Evolutionary conservation across 2,113 vertebrate species (phyloP).

Genomic region (Apteryx owenii): DNA sequence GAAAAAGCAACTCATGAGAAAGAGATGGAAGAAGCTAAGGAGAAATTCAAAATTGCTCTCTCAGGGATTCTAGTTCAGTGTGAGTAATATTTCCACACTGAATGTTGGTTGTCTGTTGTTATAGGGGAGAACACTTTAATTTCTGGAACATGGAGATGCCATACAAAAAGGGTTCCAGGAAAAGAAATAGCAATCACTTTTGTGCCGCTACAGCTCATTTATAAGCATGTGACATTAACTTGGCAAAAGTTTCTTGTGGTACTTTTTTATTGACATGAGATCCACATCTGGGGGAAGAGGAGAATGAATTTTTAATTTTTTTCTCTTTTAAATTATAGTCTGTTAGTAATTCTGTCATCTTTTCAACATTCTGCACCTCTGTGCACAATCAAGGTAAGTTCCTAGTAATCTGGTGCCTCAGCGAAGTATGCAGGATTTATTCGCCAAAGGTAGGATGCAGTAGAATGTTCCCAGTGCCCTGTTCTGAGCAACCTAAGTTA

Average conservation of each 20-base stretch:
- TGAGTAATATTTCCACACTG: conserved; percentile 71
- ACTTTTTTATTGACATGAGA: background rate
- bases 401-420: conserved; percentile 29
- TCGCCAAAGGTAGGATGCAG: conserved; percentile 57
- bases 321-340: background rate
- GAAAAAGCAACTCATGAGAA: conserved; percentile 93
- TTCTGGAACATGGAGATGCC: background rate
- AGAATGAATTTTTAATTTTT: background rate
- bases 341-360: conserved; percentile 40
- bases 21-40: conserved; percentile 96
- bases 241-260: background rate
- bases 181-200: background rate
- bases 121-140: background rate
- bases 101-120: background rate
- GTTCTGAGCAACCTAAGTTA: background rate
- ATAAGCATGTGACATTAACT: background rate
- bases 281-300: background rate
- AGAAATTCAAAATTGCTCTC: conserved; percentile 94
- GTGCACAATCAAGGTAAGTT: conserved; percentile 57
- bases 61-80: conserved; percentile 91
- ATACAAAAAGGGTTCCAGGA: background rate
- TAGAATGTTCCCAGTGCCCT: background rate
- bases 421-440: conserved; percentile 17
- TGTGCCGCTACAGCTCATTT: background rate
- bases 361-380: background rate